These are phyloP conservation scores for Lepidostoma basale DNA, from an alignment of 1,140 invertebrate species.

Conservation along the genomic window DNA sequence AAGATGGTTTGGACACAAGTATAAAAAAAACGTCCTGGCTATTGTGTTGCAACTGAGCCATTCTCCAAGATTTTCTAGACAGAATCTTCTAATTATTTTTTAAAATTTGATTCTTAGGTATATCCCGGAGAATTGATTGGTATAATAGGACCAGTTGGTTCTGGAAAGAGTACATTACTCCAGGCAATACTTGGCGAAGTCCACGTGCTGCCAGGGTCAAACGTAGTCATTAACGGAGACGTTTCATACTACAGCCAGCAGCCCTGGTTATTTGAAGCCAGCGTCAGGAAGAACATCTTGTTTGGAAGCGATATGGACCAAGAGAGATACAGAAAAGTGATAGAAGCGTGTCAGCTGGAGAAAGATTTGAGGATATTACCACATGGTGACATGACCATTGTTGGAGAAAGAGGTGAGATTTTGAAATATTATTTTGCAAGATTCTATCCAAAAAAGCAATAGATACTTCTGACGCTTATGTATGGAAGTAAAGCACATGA, in stretches of 20 bases:
- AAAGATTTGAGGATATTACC: constrained; percentile 72
- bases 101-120: background rate
- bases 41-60: no score
- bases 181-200: constrained; percentile 77
- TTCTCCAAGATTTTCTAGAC: no score
- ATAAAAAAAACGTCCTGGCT: no score
- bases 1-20: no score
- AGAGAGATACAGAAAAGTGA: constrained; percentile 64
- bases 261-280: constrained; percentile 70
- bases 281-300: constrained; percentile 78
- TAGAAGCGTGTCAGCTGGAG: constrained; percentile 71
- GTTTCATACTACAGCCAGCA: constrained; percentile 74
- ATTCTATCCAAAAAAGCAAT: no score
- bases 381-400: constrained; percentile 71
- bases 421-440: no score
- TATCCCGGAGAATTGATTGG: constrained; percentile 68
- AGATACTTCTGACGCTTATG: no score
- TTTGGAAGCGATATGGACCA: constrained; percentile 72
- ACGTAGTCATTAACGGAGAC: background rate
- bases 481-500: no score
- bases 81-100: no score
- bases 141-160: constrained; percentile 79
- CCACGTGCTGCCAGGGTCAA: constrained; percentile 3
- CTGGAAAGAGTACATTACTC: constrained; percentile 78
- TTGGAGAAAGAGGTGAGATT: constrained; percentile 67